Conservation (phyloP, 2,888 invertebrate genomes). For the Dicycla oo region DNA sequence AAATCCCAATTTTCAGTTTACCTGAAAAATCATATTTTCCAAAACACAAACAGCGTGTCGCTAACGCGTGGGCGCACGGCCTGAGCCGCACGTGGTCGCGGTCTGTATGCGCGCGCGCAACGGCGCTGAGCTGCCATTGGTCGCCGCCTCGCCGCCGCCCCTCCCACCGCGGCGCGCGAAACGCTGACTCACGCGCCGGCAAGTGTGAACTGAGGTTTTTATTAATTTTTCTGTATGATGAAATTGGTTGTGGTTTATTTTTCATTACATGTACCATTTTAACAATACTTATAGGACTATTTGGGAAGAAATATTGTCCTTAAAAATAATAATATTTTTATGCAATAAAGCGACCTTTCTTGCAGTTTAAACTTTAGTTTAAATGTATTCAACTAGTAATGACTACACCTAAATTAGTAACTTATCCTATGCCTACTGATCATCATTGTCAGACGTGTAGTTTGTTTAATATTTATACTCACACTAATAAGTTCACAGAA, state of each 20-base stretch:
- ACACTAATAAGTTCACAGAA: conserved; percentile 41
- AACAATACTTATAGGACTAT: neutral
- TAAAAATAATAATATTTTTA: neutral
- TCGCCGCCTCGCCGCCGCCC: conserved; percentile 79
- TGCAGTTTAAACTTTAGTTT: neutral
- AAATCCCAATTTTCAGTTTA: neutral
- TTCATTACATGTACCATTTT: neutral
- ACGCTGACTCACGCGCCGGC: conserved; percentile 76
- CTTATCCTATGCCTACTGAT: no score
- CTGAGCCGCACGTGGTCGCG: conserved; percentile 78
- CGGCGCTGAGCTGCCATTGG: conserved; percentile 80
- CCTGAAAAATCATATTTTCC: conserved; percentile 11
- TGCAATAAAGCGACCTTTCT: neutral
- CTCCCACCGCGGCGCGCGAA: conserved; percentile 79
- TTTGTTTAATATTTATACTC: conserved; percentile 25
- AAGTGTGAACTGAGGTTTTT: conserved; percentile 53
- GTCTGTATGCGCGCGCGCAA: conserved; percentile 74
- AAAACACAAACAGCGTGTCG: neutral
- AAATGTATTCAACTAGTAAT: neutral
- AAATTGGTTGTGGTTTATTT: conserved; percentile 6
- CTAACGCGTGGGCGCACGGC: conserved; percentile 64
- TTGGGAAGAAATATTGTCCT: neutral
- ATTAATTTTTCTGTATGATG: conserved; percentile 43
- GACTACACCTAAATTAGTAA: neutral
- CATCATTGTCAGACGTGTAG: neutral